Conservation (phyloP, 2,888 invertebrate species). For the Rhyacophila evoluta region DNA sequence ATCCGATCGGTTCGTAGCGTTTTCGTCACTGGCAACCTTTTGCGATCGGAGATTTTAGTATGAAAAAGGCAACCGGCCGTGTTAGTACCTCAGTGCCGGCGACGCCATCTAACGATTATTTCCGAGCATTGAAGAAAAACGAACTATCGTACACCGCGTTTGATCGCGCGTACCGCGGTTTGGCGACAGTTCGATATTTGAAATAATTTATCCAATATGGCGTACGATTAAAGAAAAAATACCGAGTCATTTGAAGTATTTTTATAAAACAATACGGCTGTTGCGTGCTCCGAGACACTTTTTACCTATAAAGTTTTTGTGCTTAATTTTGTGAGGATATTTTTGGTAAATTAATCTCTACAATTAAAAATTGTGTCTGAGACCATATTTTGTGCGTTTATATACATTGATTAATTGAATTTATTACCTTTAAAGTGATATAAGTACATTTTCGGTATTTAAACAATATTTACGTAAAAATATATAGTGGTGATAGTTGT, state of each 20-base stretch:
- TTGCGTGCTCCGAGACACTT: neutral
- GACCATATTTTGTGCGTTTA: neutral
- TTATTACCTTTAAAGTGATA: neutral
- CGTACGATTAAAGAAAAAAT: neutral
- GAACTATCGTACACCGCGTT: slow-evolving; percentile 2
- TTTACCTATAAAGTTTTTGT: neutral
- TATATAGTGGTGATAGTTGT: neutral
- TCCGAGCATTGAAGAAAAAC: neutral
- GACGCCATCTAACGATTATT: slow-evolving; percentile 1
- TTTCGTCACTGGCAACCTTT: slow-evolving; percentile 31
- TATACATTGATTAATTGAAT: too few relatives aligned
- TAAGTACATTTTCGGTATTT: neutral
- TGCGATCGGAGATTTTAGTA: slow-evolving; percentile 38
- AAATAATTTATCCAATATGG: slow-evolving; percentile 22
- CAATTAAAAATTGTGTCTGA: neutral
- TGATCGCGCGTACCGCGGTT: neutral
- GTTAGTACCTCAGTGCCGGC: neutral
- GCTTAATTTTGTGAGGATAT: neutral
- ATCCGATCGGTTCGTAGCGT: slow-evolving; percentile 13
- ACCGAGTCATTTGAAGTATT: neutral
- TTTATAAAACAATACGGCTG: neutral
- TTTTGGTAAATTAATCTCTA: neutral
- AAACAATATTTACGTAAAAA: neutral
- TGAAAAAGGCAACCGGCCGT: slow-evolving; percentile 38
- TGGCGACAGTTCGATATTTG: slow-evolving; percentile 22